Base-by-base conservation (phyloP, 2,888 invertebrate species). In the Neoscelio sp. region DNA sequence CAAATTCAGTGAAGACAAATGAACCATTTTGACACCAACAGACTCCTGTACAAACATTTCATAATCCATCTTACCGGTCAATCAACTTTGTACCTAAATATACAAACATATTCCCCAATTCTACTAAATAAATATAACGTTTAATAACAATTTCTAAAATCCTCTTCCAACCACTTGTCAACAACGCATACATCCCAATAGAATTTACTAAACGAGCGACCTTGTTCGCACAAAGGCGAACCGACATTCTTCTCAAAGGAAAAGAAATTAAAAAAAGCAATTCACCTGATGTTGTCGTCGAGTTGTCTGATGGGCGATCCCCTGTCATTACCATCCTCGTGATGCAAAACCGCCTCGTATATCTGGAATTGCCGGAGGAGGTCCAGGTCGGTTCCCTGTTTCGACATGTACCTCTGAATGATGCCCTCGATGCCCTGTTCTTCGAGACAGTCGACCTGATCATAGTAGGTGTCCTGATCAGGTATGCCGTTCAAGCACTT, bases 381-480 rank as follows among this genome's bases (percentile, higher is more conserved):
- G 92, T 98, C 98, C 83, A 98, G 92, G 91, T 98, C 98, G 0
- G 97, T 97, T 33, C 97, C 97, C 82, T 96, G 97, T 89, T 96
- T 96, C 7, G 96, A 95, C 96, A 97, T 96, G 89, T 97, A 97
- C 88, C 96, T 92, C 87, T 96, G 95, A 82, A 97, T 95, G 20
- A 97, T 95, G 54, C 94, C 93, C 89, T 97, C 97, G 91, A 98
- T 96, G 15, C 96, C 97, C 89, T 97, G 98, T 83, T 98, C 98
- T 89, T 99, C 99, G 80, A 99, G 92, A 15, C 96, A 94, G 91
- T 99, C 99, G 1, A 98, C 97, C 88, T 99, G 97, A 90, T 99
- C 99, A 88, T 99, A 99, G 91, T 98, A 99, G 15, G 96, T 96
- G 89, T 99, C 98, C 91, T 98, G 97, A 91, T 98, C 98, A 0